Conservation (phyloP, 2,797 vertebrate genomes). For the Macropus fuliginosus region DNA sequence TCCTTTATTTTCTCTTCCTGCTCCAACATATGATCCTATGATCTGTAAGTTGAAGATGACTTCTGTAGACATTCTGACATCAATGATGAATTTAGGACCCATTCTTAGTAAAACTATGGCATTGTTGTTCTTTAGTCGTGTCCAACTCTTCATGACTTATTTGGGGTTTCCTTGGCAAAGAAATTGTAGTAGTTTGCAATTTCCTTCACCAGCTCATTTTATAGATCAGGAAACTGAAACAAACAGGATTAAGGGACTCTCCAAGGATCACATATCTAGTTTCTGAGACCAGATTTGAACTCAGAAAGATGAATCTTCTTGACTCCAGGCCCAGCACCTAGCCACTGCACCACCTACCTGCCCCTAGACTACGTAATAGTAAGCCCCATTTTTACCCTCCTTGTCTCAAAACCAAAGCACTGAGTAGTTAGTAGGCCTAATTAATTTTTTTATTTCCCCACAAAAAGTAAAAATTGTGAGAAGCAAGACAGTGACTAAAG, state of each 20-base stretch:
- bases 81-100: neutral
- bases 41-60: neutral
- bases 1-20: neutral
- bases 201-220: neutral
- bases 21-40: neutral
- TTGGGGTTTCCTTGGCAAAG: neutral
- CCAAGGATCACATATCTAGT: neutral
- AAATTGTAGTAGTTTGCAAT: neutral
- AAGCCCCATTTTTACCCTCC: neutral
- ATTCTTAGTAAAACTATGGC: neutral
- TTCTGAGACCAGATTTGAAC: neutral
- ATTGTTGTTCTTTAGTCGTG: neutral
- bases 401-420: neutral
- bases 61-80: neutral
- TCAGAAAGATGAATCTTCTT: neutral
- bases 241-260: neutral
- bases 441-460: neutral
- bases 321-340: neutral
- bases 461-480: neutral
- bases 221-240: neutral
- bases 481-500: neutral
- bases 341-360: neutral
- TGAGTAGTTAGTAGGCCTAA: neutral
- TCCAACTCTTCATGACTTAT: neutral
- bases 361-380: neutral